Evolutionary conservation across 2,797 vertebrate genomes (phyloP).

Genomic region (Tenualosa ilisha): DNA sequence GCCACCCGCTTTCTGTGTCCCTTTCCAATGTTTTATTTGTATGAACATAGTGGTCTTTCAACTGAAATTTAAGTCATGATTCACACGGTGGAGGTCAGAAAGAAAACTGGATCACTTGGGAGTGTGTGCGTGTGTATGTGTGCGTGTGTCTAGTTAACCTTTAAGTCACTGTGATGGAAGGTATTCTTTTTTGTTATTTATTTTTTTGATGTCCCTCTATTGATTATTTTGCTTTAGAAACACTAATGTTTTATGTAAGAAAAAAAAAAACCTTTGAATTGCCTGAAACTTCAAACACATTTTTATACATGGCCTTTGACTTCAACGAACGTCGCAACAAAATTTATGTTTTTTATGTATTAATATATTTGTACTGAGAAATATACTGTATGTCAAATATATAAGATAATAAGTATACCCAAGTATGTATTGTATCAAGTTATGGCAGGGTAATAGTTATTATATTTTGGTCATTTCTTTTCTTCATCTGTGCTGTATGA

Average conservation of each 20-base stretch:
- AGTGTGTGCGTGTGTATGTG: constrained; percentile 5
- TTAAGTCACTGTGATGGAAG: constrained; percentile 11
- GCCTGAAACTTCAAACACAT: constrained; percentile 12
- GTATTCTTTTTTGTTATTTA: constrained; percentile 47
- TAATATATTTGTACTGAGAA: constrained; percentile 27
- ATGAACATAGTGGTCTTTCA: constrained; percentile 21
- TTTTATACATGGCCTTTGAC: constrained; percentile 26
- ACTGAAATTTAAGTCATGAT: constrained; percentile 19
- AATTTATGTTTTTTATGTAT: constrained; percentile 27
- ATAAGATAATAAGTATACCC: constrained; percentile 16
- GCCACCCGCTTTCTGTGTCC: constrained; percentile 8
- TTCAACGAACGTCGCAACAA: constrained; percentile 15
- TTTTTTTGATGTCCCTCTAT: constrained; percentile 20
- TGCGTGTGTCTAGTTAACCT: constrained; percentile 4
- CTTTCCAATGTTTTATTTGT: constrained; percentile 18
- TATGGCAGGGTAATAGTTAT: neutral
- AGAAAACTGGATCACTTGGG: constrained; percentile 4
- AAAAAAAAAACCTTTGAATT: neutral
- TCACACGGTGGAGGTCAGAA: constrained; percentile 8
- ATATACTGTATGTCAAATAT: constrained; percentile 25
- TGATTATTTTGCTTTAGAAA: neutral
- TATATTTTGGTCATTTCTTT: constrained; percentile 14
- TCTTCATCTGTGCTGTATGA: neutral
- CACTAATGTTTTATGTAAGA: constrained; percentile 9
- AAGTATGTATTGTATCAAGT: constrained; percentile 22